Base-by-base conservation (phyloP, 2,797 vertebrate species). In the Pseudopleuronectes americanus region DNA sequence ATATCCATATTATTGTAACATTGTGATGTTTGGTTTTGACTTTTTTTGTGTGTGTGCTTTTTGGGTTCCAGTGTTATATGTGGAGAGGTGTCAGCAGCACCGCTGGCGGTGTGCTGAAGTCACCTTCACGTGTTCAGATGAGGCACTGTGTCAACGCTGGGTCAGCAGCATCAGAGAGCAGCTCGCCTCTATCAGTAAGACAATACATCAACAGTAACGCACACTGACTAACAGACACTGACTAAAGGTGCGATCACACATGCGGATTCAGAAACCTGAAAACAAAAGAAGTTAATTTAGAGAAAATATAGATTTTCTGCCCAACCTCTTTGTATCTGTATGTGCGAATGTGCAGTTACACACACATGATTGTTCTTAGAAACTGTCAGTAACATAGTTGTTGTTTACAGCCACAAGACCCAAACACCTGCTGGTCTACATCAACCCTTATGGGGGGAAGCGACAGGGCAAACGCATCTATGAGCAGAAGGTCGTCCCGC, bases 381-480 rank as follows among this genome's bases (percentile, higher is more conserved):
- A 23, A 9, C 26, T 28, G 2, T 23, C 6, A 4, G 48, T 79
- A 10, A 58, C 14, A 1, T 36, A 0, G 4, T 17, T 53, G n/a
- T 56, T 68, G 22, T 74, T 14, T 38, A n/a, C 77, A 99, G 98
- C 91, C 8, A 93, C 84, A 56, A 92, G 97, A 90, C 98, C 97
- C 66, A 96, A 95, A 91, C 94, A 90, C 14, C 87, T 99, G 80
- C 95, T 99, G 77, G 96, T 99, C 65, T 99, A 98, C 86, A 97
- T 99, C 91, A 99, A 99, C 88, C 98, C 98, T 0, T 95, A 91
- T 0, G 95, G 97, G 52, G 98, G 98, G 57, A 98, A 97, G 83
- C 91, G 91, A 22, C 95, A 91, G 53, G 97, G 96, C 49, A 95
- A 96, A 82, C 92, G 79, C 64, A 94, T 98, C 88, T 99, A 98